Base-by-base conservation (phyloP, 2,888 invertebrate genomes). In the Sympetrum striolatum region DNA sequence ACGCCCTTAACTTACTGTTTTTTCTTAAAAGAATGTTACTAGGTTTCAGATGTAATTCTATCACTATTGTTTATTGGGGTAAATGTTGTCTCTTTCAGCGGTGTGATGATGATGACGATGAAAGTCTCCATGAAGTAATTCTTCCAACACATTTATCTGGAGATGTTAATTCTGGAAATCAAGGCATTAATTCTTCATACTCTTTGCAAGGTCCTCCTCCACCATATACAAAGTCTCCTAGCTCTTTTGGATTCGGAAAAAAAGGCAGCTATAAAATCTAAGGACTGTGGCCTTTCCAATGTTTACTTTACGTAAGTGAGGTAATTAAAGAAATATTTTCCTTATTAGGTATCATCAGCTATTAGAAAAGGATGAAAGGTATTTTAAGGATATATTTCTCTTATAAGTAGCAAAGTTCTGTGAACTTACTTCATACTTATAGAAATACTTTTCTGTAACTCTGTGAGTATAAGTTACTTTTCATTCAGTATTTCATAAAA, bases 61-160 rank as follows among this genome's bases (percentile, higher is more conserved):
- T 53, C 15, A 18, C 53, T 53, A 53, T 2, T 2, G 2, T 18
- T 53, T 1, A 18, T 53, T 53, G 15, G 53, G 15, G 4, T 53
- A 14, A 53, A 18, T 18, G 3, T 31, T 25, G 0, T 73, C 12
- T 73, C 73, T 82, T 86, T 22, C 37, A 86, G 86, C 60, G 58
- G n/a, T 86, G 86, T 86, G 86, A 64, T 86, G 80, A 80, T 80
- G 82, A 82, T 48, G 86, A 86, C 12, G 86, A 86, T 39, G 86
- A 86, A 60, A 86, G 86, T 37, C 86, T 86, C 39, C 86, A 86
- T 37, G 86, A 86, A 86, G 86, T 86, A 0, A 64, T 86, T 86
- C 25, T 86, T 37, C 86, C 86, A n/a, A 64, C 86, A n/a, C 86
- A 60, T 18, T 86, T 60, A 37, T 64, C 86, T 2, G 86, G 37